A percentile compares a stretch with the other conserved stretches of the same genome.
phyloP scores from a whole-genome alignment of 2,797 vertebrate genomes.

The Oreochromis mossambicus region DNA sequence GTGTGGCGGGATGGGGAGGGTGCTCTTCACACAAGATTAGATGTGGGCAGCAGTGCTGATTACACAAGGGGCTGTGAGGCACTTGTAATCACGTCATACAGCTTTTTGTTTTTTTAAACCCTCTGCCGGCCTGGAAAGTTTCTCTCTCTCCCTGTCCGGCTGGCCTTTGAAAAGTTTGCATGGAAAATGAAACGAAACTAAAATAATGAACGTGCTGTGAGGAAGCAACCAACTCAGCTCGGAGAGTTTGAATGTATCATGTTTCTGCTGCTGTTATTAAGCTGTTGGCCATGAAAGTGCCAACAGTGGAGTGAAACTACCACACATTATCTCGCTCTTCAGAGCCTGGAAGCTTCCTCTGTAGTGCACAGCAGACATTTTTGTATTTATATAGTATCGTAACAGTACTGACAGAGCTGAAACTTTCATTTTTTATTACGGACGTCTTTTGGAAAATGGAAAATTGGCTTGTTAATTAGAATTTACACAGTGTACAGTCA shows the following conservation, averaged over 20 bases:
- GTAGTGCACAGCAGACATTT: constrained; percentile 14
- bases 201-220: constrained; percentile 29
- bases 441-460: neutral
- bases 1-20: neutral
- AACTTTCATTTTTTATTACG: neutral
- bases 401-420: constrained; percentile 1
- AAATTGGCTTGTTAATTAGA: neutral
- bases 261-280: constrained; percentile 18
- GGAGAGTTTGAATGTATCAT: neutral
- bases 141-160: constrained; percentile 10
- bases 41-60: constrained; percentile 68
- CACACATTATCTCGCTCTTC: constrained; percentile 11
- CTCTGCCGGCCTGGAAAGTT: constrained; percentile 37
- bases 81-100: constrained; percentile 56
- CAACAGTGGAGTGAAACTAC: constrained; percentile 5
- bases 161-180: constrained; percentile 20
- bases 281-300: neutral
- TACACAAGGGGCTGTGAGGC: constrained; percentile 66
- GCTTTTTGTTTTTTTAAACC: constrained; percentile 24
- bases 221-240: neutral
- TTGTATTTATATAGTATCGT: constrained; percentile 17
- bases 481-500: neutral
- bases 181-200: constrained; percentile 15
- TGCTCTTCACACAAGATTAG: constrained; percentile 64
- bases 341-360: constrained; percentile 25